A percentile compares a stretch with the other conserved stretches of the same genome.
Conservation (phyloP, 2,888 invertebrate species). For the Nymphalis urticae region DNA sequence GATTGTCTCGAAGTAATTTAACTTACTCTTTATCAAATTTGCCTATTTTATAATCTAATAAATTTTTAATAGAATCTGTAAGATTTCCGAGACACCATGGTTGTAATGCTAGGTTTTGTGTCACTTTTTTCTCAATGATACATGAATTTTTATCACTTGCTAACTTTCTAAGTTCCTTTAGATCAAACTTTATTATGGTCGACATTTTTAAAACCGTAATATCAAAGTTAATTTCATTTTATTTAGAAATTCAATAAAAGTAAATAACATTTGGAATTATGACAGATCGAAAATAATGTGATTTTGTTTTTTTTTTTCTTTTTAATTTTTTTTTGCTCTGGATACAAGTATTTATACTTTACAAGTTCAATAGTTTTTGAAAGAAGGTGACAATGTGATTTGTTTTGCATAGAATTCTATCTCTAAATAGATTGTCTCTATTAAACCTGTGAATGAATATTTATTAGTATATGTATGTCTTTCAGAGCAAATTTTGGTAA, state of each 20-base stretch:
- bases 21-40: conserved; percentile 84
- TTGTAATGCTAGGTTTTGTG: conserved; percentile 82
- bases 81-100: conserved; percentile 84
- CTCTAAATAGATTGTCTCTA: too few species aligned
- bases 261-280: background rate
- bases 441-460: too few species aligned
- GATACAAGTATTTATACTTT: too few species aligned
- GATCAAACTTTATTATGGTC: conserved; percentile 75
- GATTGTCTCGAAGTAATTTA: background rate
- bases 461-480: too few species aligned
- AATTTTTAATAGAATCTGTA: conserved; percentile 80
- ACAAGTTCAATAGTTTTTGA: too few species aligned
- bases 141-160: conserved; percentile 81
- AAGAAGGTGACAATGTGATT: too few species aligned
- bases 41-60: conserved; percentile 82
- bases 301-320: conserved; percentile 11
- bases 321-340: too few species aligned
- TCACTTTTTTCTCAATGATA: conserved; percentile 78
- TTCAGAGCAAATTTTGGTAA: too few species aligned
- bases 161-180: conserved; percentile 78
- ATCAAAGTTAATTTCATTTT: conserved; percentile 21
- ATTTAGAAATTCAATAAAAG: conserved; percentile 2
- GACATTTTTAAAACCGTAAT: conserved; percentile 58
- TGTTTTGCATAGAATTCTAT: too few species aligned
- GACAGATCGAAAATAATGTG: conserved; percentile 3